Evolutionary conservation across 2,888 invertebrate genomes (phyloP).

Genomic region (Nasonovia ribisnigri): DNA sequence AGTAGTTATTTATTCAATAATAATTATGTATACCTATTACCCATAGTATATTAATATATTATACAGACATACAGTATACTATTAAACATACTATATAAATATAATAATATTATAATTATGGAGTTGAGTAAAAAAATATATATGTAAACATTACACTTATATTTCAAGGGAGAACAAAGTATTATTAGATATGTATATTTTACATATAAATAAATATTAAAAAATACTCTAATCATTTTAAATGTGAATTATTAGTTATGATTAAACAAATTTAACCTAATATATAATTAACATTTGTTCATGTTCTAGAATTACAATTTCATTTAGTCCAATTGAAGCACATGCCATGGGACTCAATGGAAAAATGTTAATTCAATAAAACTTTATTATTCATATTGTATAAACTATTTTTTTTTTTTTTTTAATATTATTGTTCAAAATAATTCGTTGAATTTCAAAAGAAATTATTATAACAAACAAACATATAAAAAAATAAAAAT

Average conservation of each 20-base stretch:
- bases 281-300: neutral
- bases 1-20: neutral
- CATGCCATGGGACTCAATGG: slow-evolving; percentile 40
- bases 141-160: neutral
- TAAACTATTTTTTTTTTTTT: neutral
- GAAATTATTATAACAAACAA: neutral
- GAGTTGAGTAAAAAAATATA: neutral
- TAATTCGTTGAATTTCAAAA: neutral
- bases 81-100: neutral
- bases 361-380: slow-evolving; percentile 42
- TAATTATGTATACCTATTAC: neutral
- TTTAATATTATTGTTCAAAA: neutral
- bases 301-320: slow-evolving; percentile 53
- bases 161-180: neutral
- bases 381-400: neutral
- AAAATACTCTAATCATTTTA: neutral
- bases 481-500: neutral
- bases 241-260: neutral
- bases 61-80: neutral
- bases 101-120: neutral
- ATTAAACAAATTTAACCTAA: neutral
- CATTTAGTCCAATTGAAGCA: slow-evolving; percentile 30
- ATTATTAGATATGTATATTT: neutral
- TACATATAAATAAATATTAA: neutral
- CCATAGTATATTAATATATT: too few species aligned